A percentile compares a stretch with the other conserved stretches of the same genome.
Conservation (phyloP, 2,888 invertebrate species). For the Apamea monoglypha region DNA sequence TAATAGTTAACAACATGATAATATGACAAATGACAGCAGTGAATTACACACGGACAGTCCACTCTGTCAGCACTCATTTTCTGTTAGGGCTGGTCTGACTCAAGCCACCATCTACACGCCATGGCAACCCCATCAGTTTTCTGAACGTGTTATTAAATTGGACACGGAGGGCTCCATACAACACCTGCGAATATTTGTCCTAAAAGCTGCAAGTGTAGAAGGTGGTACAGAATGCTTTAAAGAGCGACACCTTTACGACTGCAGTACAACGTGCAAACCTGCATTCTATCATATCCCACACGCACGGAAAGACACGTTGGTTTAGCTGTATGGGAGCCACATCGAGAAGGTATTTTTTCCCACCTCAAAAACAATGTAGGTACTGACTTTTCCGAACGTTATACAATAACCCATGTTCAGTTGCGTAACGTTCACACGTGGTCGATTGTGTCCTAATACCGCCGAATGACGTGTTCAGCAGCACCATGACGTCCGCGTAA, state of each 20-base stretch:
- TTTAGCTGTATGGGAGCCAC: not conserved
- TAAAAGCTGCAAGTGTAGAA: not conserved
- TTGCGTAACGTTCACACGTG: constrained; percentile 3
- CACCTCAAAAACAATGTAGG: not conserved
- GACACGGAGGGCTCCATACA: not conserved
- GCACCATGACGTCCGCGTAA: constrained; percentile 21
- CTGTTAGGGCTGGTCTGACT: not conserved
- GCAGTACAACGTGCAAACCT: too few species aligned
- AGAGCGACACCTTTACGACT: not conserved
- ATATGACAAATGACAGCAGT: not conserved
- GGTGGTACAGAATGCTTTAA: not conserved
- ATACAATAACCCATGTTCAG: constrained; percentile 14
- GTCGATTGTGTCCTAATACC: not conserved
- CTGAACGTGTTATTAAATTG: not conserved
- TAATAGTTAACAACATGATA: not conserved
- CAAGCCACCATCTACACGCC: not conserved
- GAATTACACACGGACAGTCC: not conserved
- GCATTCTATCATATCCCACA: too few species aligned
- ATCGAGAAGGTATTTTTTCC: not conserved
- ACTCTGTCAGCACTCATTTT: too few species aligned
- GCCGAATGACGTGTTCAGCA: constrained; percentile 19
- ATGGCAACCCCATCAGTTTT: not conserved
- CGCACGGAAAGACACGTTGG: not conserved
- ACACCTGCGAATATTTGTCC: not conserved
- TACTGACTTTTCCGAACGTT: constrained; percentile 3